These are phyloP conservation scores for Dione vanillae DNA, from an alignment of 2,888 invertebrate genomes.

Conservation along the genomic window DNA sequence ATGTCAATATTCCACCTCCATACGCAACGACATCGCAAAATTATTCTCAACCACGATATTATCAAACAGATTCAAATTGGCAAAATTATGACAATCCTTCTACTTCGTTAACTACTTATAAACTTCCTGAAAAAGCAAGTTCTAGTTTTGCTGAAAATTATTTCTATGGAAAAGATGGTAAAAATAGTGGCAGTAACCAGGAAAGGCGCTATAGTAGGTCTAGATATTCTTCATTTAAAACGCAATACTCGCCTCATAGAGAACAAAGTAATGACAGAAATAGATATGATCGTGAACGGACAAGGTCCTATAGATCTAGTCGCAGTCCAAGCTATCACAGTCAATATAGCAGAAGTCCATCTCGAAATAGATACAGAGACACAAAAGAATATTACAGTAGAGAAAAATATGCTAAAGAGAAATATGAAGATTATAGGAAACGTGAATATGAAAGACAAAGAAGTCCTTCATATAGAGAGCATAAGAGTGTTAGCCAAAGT, in stretches of 20 bases:
- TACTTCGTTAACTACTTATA: conserved; percentile 18
- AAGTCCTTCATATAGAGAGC: conserved; percentile 56
- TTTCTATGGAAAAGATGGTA: conserved; percentile 28
- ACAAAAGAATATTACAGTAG: conserved; percentile 52
- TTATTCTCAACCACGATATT: conserved; percentile 46
- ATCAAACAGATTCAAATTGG: conserved; percentile 30
- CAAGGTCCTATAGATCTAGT: conserved; percentile 51
- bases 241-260: conserved; percentile 52
- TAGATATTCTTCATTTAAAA: conserved; percentile 49
- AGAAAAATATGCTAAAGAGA: conserved; percentile 50
- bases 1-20: conserved; percentile 47
- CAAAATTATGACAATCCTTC: conserved; percentile 25
- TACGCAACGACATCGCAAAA: conserved; percentile 42
- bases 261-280: conserved; percentile 51
- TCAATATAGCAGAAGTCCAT: conserved; percentile 56
- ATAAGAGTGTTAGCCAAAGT: conserved; percentile 55
- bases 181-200: conserved; percentile 16
- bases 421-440: conserved; percentile 58
- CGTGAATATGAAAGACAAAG: conserved; percentile 56
- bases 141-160: conserved; percentile 17
- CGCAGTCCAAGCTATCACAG: conserved; percentile 58
- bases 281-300: conserved; percentile 51
- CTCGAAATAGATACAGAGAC: conserved; percentile 53
- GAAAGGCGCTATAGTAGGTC: conserved; percentile 28
- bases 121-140: conserved; percentile 14